Evolutionary conservation across 2,888 invertebrate genomes (phyloP).

Genomic region (Agonum fuliginosum): DNA sequence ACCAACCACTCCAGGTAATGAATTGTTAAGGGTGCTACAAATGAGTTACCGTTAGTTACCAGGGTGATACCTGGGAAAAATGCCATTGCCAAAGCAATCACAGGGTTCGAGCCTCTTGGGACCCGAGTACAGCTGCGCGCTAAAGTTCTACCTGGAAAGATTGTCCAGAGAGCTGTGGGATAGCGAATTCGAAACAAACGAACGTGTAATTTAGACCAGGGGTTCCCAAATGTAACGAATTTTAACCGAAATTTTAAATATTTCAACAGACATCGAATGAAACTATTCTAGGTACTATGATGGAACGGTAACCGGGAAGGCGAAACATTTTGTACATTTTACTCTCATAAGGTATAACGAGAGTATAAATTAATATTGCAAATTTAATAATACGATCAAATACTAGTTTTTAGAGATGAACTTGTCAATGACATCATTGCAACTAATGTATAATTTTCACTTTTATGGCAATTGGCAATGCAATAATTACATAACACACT

Average conservation of each 20-base stretch:
- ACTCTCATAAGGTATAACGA: too few relatives aligned
- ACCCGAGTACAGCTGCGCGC: conserved; percentile 35
- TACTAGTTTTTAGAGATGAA: conserved; percentile 28
- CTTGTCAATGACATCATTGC: conserved; percentile 34
- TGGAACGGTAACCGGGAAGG: too few relatives aligned
- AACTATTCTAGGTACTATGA: not conserved
- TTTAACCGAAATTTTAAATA: conserved; percentile 34
- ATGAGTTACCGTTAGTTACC: conserved; percentile 55
- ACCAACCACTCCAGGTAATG: conserved; percentile 58
- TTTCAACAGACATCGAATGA: not conserved
- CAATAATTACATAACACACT: conserved; percentile 11
- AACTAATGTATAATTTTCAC: conserved; percentile 29
- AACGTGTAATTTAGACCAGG: conserved; percentile 32
- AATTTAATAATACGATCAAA: too few relatives aligned
- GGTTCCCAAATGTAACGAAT: conserved; percentile 26
- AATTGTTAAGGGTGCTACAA: conserved; percentile 57
- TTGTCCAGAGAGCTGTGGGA: conserved; percentile 22
- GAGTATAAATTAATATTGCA: too few relatives aligned
- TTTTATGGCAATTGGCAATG: conserved; percentile 31
- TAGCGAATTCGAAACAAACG: conserved; percentile 32
- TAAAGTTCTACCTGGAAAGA: conserved; percentile 51
- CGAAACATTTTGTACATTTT: too few relatives aligned
- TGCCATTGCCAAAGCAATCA: conserved; percentile 45
- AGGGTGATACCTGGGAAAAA: conserved; percentile 48
- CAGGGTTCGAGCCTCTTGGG: conserved; percentile 28